These are phyloP conservation scores for Coendou prehensilis DNA, from an alignment of 2,797 vertebrate genomes.

Conservation along the genomic window DNA sequence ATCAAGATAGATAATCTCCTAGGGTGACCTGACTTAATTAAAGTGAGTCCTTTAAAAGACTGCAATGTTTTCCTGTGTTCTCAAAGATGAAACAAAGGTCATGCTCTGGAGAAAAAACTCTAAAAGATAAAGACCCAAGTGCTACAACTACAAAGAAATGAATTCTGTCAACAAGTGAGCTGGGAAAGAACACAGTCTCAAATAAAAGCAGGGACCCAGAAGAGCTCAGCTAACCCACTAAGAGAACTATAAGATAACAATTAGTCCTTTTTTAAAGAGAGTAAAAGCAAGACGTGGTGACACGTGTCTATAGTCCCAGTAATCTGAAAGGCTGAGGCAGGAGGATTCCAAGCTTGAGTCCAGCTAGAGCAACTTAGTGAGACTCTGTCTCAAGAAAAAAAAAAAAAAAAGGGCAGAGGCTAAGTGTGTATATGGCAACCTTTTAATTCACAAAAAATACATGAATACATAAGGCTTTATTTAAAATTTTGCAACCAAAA, in stretches of 20 bases:
- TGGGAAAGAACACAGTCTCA: slow-evolving; percentile 37
- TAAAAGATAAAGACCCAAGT: not conserved
- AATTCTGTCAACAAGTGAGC: not conserved
- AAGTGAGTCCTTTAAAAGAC: slow-evolving; percentile 9
- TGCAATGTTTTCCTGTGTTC: not conserved
- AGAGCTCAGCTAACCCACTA: slow-evolving; percentile 21
- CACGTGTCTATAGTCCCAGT: not conserved
- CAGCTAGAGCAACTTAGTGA: not conserved
- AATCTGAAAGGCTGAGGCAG: not conserved
- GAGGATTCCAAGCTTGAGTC: not conserved
- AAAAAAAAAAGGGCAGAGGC: not conserved
- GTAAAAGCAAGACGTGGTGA: not conserved
- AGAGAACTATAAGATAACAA: not conserved
- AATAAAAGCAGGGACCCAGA: not conserved
- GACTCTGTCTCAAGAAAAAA: not conserved
- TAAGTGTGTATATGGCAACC: not conserved
- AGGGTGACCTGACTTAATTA: not conserved
- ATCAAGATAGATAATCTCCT: slow-evolving; percentile 23
- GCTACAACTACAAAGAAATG: not conserved
- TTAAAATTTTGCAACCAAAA: slow-evolving; percentile 14
- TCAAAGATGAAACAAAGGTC: slow-evolving; percentile 24
- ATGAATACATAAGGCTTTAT: not conserved
- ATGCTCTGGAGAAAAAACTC: not conserved
- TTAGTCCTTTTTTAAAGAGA: not conserved
- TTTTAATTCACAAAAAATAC: not conserved